A percentile compares a stretch with the other conserved stretches of the same genome.
Conservation (phyloP, 1,140 invertebrate genomes). For the Neodiprion pinetum region DNA sequence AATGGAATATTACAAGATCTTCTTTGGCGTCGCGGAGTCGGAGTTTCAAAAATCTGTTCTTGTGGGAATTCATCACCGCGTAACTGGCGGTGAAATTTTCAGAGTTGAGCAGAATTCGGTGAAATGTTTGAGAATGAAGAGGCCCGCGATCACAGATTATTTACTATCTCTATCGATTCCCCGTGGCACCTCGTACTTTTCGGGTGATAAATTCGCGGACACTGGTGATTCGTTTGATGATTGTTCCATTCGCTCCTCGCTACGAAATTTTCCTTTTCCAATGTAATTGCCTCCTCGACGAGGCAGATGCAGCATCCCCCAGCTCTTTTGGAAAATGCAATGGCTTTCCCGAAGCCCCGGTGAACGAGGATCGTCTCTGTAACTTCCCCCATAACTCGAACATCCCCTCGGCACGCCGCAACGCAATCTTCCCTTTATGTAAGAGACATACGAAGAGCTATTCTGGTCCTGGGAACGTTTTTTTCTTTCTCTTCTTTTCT, state of each 20-base stretch:
- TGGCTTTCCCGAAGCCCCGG: slow-evolving; percentile 28
- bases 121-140: background rate
- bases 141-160: background rate
- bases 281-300: slow-evolving; percentile 46
- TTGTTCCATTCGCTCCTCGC: too few relatives aligned
- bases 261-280: slow-evolving; percentile 13
- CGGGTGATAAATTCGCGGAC: background rate
- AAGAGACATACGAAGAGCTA: slow-evolving; percentile 50
- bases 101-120: background rate
- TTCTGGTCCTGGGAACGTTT: slow-evolving; percentile 59
- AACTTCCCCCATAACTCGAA: slow-evolving; percentile 41
- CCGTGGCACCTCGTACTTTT: too few relatives aligned
- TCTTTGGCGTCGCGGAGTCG: background rate
- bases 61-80: slow-evolving; percentile 25
- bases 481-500: slow-evolving; percentile 35
- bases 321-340: slow-evolving; percentile 23
- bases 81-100: background rate
- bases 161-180: too few relatives aligned
- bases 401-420: slow-evolving; percentile 37
- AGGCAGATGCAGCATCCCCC: slow-evolving; percentile 46
- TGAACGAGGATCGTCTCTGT: slow-evolving; percentile 34
- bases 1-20: background rate
- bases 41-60: slow-evolving; percentile 9
- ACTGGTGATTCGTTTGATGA: background rate
- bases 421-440: slow-evolving; percentile 55